A percentile compares a stretch with the other conserved stretches of the same genome.
These are phyloP conservation scores for Ramphastos sulfuratus DNA, from an alignment of 2,113 vertebrate genomes.

Conservation along the genomic window DNA sequence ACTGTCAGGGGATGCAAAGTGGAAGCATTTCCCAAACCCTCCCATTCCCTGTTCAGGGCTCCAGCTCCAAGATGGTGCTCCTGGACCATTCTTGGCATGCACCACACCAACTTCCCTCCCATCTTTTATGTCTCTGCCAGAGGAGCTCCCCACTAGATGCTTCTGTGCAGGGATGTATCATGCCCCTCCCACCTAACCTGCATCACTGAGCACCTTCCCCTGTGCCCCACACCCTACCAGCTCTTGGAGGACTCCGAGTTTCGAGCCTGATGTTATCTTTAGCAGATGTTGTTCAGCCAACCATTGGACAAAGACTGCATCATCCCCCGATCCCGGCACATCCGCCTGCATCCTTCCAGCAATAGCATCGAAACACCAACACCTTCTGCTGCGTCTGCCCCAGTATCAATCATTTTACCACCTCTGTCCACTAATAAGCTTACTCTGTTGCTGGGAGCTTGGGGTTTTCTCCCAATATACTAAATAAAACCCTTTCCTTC, in stretches of 20 bases:
- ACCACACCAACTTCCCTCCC: background rate
- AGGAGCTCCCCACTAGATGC: background rate
- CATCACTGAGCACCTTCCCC: background rate
- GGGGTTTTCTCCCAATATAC: slow-evolving; percentile 9
- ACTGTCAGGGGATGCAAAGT: background rate
- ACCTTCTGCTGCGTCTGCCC: background rate
- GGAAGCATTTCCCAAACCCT: background rate
- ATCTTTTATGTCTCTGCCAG: background rate
- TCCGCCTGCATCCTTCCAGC: background rate
- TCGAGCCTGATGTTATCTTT: background rate
- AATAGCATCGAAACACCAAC: accelerated
- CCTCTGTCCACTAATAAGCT: background rate
- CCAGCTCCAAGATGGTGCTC: background rate
- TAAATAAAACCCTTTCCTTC: slow-evolving; percentile 42
- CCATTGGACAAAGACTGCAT: background rate
- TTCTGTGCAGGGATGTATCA: background rate
- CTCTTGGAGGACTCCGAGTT: background rate
- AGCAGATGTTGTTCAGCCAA: background rate
- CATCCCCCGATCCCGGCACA: background rate
- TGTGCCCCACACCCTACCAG: background rate
- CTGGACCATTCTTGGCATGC: background rate
- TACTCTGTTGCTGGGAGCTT: background rate
- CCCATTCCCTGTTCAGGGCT: accelerated
- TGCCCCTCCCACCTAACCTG: background rate
- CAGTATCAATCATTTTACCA: slow-evolving; percentile 43